These are phyloP conservation scores for Pristionchus maxplancki DNA, from an alignment of 2,888 invertebrate genomes.

Conservation along the genomic window DNA sequence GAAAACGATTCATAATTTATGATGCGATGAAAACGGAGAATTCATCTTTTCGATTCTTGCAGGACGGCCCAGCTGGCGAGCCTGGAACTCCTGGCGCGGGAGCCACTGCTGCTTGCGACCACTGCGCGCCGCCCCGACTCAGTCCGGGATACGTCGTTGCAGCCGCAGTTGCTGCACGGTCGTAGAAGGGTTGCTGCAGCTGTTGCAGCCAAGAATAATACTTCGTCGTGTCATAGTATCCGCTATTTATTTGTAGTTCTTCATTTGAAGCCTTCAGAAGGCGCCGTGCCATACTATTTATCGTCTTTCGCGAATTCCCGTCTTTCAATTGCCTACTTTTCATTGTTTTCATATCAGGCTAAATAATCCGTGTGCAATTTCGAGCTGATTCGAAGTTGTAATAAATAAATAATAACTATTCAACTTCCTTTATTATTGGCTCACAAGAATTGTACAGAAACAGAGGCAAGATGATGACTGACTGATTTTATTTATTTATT, in stretches of 20 bases:
- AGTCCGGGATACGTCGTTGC: constrained; percentile 45
- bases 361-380: background rate
- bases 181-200: background rate
- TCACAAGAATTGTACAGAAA: constrained; percentile 29
- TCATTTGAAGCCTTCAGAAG: background rate
- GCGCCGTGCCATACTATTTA: background rate
- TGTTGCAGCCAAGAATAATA: background rate
- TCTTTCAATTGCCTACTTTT: background rate
- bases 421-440: background rate
- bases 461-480: background rate
- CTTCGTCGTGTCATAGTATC: constrained; percentile 3
- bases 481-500: background rate
- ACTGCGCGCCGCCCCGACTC: constrained; percentile 44
- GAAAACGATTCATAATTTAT: background rate
- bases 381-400: background rate
- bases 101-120: background rate
- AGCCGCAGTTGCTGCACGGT: background rate
- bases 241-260: background rate
- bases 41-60: background rate
- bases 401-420: background rate
- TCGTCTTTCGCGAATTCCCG: background rate
- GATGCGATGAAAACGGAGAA: background rate
- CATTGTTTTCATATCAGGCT: background rate
- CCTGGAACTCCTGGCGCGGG: background rate
- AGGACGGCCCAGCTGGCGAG: constrained; percentile 33